Evolutionary conservation across 2,113 vertebrate species (phyloP).

Genomic region (Leiothrix lutea): DNA sequence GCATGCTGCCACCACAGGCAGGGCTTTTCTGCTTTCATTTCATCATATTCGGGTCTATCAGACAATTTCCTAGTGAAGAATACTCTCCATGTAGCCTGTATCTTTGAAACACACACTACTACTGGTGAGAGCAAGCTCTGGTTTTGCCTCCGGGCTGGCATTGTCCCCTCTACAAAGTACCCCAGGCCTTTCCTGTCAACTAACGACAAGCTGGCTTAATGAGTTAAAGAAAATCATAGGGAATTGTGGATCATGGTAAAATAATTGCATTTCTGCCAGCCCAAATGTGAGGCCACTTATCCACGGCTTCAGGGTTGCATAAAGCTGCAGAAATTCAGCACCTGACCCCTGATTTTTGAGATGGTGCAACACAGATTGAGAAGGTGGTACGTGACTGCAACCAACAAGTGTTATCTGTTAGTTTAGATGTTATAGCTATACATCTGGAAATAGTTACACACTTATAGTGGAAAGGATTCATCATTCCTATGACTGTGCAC

Average conservation of each 20-base stretch:
- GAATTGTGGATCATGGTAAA: not conserved
- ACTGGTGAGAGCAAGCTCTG: not conserved
- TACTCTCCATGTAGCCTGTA: not conserved
- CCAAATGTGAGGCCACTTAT: not conserved
- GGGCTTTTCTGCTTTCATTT: not conserved
- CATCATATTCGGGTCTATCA: not conserved
- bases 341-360: not conserved
- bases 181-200: not conserved
- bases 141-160: not conserved
- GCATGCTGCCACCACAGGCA: not conserved
- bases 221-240: not conserved
- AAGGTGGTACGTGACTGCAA: not conserved
- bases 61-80: not conserved
- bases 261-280: not conserved
- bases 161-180: not conserved
- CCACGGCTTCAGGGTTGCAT: not conserved
- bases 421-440: not conserved
- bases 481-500: not conserved
- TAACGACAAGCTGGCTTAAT: not conserved
- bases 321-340: not conserved
- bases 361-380: not conserved
- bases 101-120: not conserved
- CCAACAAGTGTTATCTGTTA: not conserved
- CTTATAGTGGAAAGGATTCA: not conserved
- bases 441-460: not conserved